Evolutionary conservation across 2,888 invertebrate species (phyloP), one percentile per base, ranked within the genome.

Genomic region (Nemotelus pantherinus): DNA sequence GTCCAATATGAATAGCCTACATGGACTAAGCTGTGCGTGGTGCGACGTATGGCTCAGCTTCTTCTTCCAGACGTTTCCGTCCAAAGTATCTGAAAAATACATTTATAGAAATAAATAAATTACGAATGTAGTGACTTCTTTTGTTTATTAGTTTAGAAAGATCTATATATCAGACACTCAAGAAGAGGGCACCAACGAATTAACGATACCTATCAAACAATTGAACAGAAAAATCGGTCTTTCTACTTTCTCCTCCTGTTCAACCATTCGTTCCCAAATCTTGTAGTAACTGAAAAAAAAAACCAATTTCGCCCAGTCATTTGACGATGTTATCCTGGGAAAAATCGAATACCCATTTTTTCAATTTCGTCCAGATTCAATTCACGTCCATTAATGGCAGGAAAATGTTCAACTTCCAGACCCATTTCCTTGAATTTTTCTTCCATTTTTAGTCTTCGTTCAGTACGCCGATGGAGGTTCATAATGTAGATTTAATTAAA

Each of bases 251-350:
- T 91, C 89, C 10, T 88, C 86, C 44, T 90, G 88, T 50, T 90
- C 87, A 4, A 92, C 88, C 67, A 94, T 90, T 92, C 82, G 82
- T 85, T 89, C 88, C 98, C 98, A 98, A 78, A 98, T 92, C 77
- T 90, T 88, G 86, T 94, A 97, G 86, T 99, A 99, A 84, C 98
- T 98, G 75, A 75, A 99, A 89, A 85, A 99, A 99, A 84, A 99
- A 99, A 3, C 99, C 99, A 76, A 99, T 94, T 88, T 99, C 99
- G 2, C 99, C 99, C 86, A 94, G 96, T 99, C 94, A 99, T 94
- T 9, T 95, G 93, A 81, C 99, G 91, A 84, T 94, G 93, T 83
- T 96, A 98, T 75, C 92, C 92, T 0, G 94, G 92, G 88, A 98
- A 89, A 83, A 95, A 90, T 71, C 89, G 90, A 2, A 98, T 90